A percentile compares a stretch with the other conserved stretches of the same genome.
phyloP scores from a whole-genome alignment of 2,888 invertebrate species.

The Nomada ruficornis region DNA sequence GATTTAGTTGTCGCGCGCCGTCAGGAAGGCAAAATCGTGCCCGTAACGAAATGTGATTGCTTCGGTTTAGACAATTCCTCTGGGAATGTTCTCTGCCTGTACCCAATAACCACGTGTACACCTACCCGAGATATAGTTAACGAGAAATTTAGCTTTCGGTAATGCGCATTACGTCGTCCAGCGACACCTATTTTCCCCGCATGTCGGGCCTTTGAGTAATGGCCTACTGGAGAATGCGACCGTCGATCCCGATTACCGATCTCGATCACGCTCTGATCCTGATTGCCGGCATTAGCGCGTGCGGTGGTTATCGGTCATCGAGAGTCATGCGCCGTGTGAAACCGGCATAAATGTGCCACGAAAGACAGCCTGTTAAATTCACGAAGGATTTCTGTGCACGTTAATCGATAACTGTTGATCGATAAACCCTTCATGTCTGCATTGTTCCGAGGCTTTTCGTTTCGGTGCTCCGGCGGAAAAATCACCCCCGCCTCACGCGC shows the following conservation, averaged over 20 bases:
- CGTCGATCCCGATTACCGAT: slow-evolving; percentile 62
- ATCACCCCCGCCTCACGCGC: slow-evolving; percentile 22
- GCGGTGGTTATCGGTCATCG: slow-evolving; percentile 61
- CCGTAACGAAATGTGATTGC: too few relatives aligned
- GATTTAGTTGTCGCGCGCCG: too few relatives aligned
- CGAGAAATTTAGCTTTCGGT: slow-evolving; percentile 38
- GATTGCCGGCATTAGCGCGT: slow-evolving; percentile 62
- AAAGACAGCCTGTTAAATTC: slow-evolving; percentile 50
- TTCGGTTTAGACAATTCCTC: background rate
- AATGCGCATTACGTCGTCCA: slow-evolving; percentile 58
- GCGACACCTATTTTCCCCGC: slow-evolving; percentile 49
- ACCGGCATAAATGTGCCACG: slow-evolving; percentile 54
- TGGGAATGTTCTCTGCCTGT: background rate
- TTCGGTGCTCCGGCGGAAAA: slow-evolving; percentile 13
- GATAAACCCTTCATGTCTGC: slow-evolving; percentile 9
- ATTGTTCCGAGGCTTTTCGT: slow-evolving; percentile 41
- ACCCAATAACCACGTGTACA: background rate
- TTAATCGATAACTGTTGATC: slow-evolving; percentile 35
- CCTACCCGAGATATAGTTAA: slow-evolving; percentile 5
- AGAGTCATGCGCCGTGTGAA: slow-evolving; percentile 53
- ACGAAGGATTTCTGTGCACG: slow-evolving; percentile 50
- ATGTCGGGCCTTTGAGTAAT: slow-evolving; percentile 63
- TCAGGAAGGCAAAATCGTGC: too few relatives aligned
- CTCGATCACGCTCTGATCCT: slow-evolving; percentile 53
- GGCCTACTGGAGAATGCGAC: slow-evolving; percentile 41